These are phyloP conservation scores for Phaenicophaeus curvirostris DNA, from an alignment of 2,797 vertebrate species.

Conservation along the genomic window DNA sequence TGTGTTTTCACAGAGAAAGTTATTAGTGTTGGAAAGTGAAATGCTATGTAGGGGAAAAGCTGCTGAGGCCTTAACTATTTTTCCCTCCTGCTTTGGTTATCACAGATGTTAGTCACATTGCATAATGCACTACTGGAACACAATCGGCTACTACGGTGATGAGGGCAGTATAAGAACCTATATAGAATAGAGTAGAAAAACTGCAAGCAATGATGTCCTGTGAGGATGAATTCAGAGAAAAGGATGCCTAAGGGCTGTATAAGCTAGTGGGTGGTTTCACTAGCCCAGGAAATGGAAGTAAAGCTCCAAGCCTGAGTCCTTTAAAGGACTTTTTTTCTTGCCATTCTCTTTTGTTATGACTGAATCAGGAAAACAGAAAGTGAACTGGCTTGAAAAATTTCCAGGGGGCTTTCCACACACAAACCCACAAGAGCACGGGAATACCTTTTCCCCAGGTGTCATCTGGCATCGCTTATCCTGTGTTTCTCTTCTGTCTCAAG, in stretches of 20 bases:
- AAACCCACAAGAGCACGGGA: background rate
- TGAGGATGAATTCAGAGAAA: constrained; percentile 25
- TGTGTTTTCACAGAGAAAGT: constrained; percentile 31
- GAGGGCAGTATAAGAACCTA: background rate
- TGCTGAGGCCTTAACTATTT: constrained; percentile 6
- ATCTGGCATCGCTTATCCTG: background rate
- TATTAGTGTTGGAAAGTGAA: constrained; percentile 36
- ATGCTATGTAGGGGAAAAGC: background rate
- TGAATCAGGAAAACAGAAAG: background rate
- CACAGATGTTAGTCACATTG: constrained; percentile 37
- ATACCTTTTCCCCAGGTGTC: background rate
- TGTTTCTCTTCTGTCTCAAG: background rate
- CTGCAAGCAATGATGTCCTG: constrained; percentile 12
- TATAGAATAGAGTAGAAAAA: constrained; percentile 12
- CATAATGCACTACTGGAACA: constrained; percentile 22
- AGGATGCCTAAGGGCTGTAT: background rate
- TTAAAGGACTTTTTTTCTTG: background rate
- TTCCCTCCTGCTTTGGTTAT: constrained; percentile 38
- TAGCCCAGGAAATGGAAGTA: constrained; percentile 11
- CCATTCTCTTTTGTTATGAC: background rate
- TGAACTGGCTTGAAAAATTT: background rate
- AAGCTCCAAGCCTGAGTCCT: background rate
- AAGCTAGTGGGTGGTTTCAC: constrained; percentile 20
- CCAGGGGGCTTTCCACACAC: background rate
- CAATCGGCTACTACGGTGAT: background rate